A percentile compares a stretch with the other conserved stretches of the same genome.
phyloP scores from a whole-genome alignment of 2,797 vertebrate species.

The Etheostoma perlongum region DNA sequence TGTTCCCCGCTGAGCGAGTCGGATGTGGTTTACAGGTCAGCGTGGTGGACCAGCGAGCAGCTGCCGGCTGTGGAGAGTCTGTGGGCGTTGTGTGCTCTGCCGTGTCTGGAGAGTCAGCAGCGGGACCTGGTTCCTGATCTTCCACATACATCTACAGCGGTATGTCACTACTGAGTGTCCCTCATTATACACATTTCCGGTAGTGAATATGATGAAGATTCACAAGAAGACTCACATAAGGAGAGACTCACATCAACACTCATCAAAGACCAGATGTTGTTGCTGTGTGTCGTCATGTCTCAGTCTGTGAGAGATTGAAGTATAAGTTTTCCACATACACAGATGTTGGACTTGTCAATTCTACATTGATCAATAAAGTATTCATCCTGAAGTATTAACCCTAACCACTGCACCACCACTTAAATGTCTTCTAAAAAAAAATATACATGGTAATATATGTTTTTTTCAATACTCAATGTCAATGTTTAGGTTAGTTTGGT shows the following conservation, averaged over 20 bases:
- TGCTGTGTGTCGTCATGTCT: background rate
- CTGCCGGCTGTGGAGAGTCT: conserved; percentile 76
- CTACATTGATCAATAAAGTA: too few relatives aligned
- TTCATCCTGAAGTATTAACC: too few relatives aligned
- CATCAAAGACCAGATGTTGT: background rate
- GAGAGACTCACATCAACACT: background rate
- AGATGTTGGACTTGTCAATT: too few relatives aligned
- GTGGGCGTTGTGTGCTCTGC: conserved; percentile 78
- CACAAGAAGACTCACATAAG: background rate
- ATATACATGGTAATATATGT: too few relatives aligned
- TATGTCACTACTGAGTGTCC: conserved; percentile 32
- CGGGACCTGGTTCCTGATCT: conserved; percentile 79
- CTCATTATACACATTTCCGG: background rate
- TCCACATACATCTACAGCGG: conserved; percentile 73
- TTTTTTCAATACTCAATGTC: background rate
- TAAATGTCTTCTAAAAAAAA: too few relatives aligned
- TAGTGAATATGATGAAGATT: conserved; percentile 6
- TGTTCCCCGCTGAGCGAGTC: too few relatives aligned
- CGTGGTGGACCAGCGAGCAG: conserved; percentile 80
- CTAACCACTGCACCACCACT: too few relatives aligned
- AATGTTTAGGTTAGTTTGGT: background rate
- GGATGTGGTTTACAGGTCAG: conserved; percentile 48
- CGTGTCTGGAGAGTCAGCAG: conserved; percentile 45
- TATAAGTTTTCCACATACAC: too few relatives aligned
- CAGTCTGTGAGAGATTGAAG: background rate